phyloP scores from a whole-genome alignment of 2,113 vertebrate genomes.

The Hemiprocne comata region DNA sequence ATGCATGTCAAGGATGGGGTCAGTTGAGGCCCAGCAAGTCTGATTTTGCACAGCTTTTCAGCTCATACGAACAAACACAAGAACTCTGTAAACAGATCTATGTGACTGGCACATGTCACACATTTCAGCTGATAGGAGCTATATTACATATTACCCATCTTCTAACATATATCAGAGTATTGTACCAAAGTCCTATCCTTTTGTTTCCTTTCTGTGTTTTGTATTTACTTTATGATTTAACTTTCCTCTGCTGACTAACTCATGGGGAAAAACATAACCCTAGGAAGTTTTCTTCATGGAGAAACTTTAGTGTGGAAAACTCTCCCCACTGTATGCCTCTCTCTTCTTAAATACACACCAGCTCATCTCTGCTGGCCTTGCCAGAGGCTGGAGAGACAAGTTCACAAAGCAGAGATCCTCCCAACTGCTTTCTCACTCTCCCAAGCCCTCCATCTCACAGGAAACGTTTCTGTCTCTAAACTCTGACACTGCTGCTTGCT shows the following conservation, averaged over 20 bases:
- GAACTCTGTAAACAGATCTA: not conserved
- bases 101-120: not conserved
- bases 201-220: not conserved
- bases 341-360: not conserved
- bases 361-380: not conserved
- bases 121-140: not conserved
- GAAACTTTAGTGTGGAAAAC: not conserved
- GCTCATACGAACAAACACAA: not conserved
- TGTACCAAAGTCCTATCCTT: not conserved
- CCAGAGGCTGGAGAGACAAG: not conserved
- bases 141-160: not conserved
- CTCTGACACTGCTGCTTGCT: constrained; percentile 53
- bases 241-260: not conserved
- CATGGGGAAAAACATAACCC: not conserved
- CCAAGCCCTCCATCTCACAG: constrained; percentile 39
- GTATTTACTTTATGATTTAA: not conserved
- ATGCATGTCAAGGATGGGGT: not conserved
- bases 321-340: not conserved
- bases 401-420: not conserved
- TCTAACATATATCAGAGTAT: not conserved
- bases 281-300: not conserved
- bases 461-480: constrained; percentile 68
- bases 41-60: not conserved
- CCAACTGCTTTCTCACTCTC: not conserved
- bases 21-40: not conserved